Conservation (phyloP, 1,140 invertebrate genomes). For the Drosophila punjabiensis region DNA sequence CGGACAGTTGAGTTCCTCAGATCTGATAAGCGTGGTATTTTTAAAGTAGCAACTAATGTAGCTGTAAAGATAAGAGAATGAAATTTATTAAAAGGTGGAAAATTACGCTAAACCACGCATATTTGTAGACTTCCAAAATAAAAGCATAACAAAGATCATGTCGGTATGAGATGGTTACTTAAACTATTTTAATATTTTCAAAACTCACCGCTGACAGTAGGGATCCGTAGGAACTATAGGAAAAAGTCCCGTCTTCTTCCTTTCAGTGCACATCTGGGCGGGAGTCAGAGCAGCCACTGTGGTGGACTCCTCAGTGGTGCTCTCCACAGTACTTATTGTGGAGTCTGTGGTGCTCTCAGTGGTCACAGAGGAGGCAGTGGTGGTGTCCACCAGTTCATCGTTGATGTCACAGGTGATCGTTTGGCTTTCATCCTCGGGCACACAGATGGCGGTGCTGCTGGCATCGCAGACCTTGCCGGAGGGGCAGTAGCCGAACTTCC, state of each 20-base stretch:
- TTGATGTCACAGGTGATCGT: constrained; percentile 66
- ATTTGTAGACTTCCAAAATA: neutral
- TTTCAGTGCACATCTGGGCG: constrained; percentile 42
- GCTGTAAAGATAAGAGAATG: constrained; percentile 56
- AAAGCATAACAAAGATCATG: neutral
- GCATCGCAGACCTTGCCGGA: constrained; percentile 69
- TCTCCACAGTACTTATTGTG: constrained; percentile 3
- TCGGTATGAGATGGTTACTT: neutral
- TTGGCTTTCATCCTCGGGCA: constrained; percentile 18
- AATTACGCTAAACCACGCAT: neutral
- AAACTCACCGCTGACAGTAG: constrained; percentile 68
- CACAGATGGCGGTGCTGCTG: constrained; percentile 63
- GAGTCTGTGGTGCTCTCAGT: constrained; percentile 9
- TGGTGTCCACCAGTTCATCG: constrained; percentile 54
- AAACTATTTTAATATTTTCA: too few species aligned
- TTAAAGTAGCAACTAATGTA: constrained; percentile 70
- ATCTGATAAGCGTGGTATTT: constrained; percentile 30
- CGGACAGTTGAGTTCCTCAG: constrained; percentile 57
- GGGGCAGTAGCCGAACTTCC: constrained; percentile 67
- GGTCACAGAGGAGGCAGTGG: constrained; percentile 14
- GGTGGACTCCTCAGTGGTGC: constrained; percentile 12
- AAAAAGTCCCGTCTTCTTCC: constrained; percentile 56
- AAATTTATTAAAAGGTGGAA: constrained; percentile 13
- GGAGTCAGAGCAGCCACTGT: constrained; percentile 33
- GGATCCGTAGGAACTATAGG: constrained; percentile 55